phyloP scores from a whole-genome alignment of 1,140 invertebrate genomes.

The Calycopis cecrops region DNA sequence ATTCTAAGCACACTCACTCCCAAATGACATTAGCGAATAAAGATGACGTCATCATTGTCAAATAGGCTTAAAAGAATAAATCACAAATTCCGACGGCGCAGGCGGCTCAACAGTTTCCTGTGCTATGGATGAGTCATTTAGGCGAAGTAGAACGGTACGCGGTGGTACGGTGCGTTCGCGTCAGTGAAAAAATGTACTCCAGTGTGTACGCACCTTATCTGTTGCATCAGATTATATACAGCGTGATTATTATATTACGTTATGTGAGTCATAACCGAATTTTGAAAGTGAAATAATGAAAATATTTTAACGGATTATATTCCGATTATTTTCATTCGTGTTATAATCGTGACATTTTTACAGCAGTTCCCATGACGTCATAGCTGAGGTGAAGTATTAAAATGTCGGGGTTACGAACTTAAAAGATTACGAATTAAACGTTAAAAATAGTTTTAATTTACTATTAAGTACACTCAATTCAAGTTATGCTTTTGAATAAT shows the following conservation, averaged over 20 bases:
- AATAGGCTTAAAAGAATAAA: not conserved
- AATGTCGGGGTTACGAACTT: no score
- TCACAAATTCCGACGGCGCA: conserved; percentile 26
- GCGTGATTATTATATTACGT: conserved; percentile 26
- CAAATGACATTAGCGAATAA: not conserved
- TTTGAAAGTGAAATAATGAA: no score
- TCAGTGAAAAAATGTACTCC: conserved; percentile 47
- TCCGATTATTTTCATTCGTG: no score
- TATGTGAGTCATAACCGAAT: conserved; percentile 9
- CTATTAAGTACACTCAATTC: no score
- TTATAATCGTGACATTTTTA: no score
- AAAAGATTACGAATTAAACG: no score
- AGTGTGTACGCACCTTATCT: conserved; percentile 63
- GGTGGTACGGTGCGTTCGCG: conserved; percentile 58
- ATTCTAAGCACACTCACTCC: no score
- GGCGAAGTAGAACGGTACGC: conserved; percentile 55
- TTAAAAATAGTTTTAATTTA: no score
- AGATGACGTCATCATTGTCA: conserved; percentile 10
- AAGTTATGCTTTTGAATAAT: no score
- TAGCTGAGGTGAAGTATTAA: no score
- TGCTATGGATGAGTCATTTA: conserved; percentile 50
- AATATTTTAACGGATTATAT: no score
- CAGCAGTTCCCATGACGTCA: no score
- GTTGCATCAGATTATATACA: conserved; percentile 67
- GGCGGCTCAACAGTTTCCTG: conserved; percentile 46